phyloP scores from a whole-genome alignment of 2,113 vertebrate species.

The Neogale vison region DNA sequence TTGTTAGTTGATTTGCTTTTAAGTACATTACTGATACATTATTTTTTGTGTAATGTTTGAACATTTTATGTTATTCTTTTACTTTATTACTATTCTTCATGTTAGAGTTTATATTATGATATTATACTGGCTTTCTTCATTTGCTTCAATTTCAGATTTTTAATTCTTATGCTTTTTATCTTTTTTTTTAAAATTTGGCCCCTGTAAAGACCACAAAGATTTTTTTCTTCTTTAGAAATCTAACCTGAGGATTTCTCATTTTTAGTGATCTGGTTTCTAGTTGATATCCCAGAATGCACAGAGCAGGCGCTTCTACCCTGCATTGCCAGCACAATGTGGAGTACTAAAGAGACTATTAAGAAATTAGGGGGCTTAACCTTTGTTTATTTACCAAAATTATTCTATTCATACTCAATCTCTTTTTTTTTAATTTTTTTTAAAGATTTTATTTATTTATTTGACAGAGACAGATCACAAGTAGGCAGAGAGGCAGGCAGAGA shows the following conservation, averaged over 20 bases:
- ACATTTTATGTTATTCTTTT: background rate
- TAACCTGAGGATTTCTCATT: background rate
- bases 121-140: background rate
- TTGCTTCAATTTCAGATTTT: background rate
- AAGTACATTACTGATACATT: background rate
- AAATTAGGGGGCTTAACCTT: background rate
- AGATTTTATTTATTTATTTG: no score
- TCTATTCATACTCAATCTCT: background rate
- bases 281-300: background rate
- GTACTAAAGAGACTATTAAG: background rate
- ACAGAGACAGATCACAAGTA: no score
- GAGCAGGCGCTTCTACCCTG: rapidly evolving
- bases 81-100: background rate
- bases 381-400: background rate
- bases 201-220: background rate
- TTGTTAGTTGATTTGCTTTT: background rate
- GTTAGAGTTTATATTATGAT: background rate
- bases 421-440: no score
- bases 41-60: background rate
- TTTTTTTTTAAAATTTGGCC: background rate
- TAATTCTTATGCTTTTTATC: background rate
- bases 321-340: rapidly evolving
- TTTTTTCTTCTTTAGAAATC: background rate
- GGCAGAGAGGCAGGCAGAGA: no score
- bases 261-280: background rate